Conservation (phyloP, 2,888 invertebrate genomes). For the Hirtodrosophila histrioides region DNA sequence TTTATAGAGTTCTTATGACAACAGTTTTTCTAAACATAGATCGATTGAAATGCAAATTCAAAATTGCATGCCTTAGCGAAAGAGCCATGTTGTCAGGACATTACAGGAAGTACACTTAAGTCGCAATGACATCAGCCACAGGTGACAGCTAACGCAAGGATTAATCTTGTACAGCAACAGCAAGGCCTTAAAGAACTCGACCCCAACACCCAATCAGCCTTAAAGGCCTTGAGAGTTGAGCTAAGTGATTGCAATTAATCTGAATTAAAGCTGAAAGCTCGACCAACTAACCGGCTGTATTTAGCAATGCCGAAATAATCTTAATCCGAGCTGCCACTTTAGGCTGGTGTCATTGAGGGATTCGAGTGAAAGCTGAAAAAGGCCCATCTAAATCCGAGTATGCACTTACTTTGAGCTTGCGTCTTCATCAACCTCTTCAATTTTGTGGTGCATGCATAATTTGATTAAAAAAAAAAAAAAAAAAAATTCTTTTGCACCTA, state of each 20-base stretch:
- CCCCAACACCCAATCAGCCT: too few species aligned
- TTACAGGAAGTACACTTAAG: not conserved
- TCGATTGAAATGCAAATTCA: slow-evolving; percentile 1
- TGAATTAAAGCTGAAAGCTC: too few species aligned
- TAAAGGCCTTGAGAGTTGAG: too few species aligned
- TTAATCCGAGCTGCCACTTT: not conserved
- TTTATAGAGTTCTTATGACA: slow-evolving; percentile 31
- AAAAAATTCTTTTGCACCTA: slow-evolving; percentile 39
- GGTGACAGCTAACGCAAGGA: too few species aligned
- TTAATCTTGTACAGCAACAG: too few species aligned
- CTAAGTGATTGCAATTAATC: too few species aligned
- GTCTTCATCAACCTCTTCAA: not conserved
- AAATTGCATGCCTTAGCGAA: not conserved
- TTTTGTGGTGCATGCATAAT: slow-evolving; percentile 13
- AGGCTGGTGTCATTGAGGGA: slow-evolving; percentile 21
- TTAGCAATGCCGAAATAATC: too few species aligned
- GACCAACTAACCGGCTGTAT: too few species aligned
- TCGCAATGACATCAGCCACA: too few species aligned
- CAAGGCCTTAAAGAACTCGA: too few species aligned
- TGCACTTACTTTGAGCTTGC: not conserved
- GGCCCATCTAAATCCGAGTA: slow-evolving; percentile 3
- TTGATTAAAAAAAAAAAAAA: slow-evolving; percentile 30
- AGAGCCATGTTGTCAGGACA: too few species aligned
- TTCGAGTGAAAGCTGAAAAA: slow-evolving; percentile 18
- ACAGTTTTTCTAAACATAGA: slow-evolving; percentile 4